phyloP scores from a whole-genome alignment of 2,888 invertebrate species.

The Scelioninae gen. 1 region DNA sequence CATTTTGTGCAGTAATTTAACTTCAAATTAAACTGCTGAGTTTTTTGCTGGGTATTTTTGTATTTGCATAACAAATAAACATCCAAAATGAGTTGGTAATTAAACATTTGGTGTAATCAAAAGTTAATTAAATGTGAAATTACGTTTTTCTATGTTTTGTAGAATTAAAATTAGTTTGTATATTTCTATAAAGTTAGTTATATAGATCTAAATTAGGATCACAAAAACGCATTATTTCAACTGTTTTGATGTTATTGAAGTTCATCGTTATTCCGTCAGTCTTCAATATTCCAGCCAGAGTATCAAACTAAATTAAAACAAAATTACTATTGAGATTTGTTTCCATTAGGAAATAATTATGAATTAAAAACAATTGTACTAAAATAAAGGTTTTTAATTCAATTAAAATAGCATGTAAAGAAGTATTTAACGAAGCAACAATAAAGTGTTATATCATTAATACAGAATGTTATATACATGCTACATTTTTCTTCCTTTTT shows the following conservation, averaged over 20 bases:
- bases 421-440: not conserved
- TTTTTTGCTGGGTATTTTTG: not conserved
- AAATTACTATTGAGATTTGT: too few species aligned
- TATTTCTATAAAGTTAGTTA: too few species aligned
- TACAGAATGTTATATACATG: not conserved
- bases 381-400: not conserved
- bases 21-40: not conserved
- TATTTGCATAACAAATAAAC: slow-evolving; percentile 8
- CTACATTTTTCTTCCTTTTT: not conserved
- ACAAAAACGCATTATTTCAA: too few species aligned
- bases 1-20: slow-evolving; percentile 2
- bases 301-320: too few species aligned
- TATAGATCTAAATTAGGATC: too few species aligned
- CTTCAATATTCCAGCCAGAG: too few species aligned
- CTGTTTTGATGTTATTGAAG: too few species aligned
- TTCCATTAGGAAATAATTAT: not conserved
- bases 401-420: not conserved
- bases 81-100: not conserved
- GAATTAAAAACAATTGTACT: not conserved
- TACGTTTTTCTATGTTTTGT: not conserved
- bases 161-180: too few species aligned
- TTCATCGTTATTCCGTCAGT: too few species aligned
- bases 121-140: not conserved
- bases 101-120: slow-evolving; percentile 1
- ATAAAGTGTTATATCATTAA: not conserved